Evolutionary conservation across 2,797 vertebrate species (phyloP), one percentile per base, ranked within the genome.

Genomic region (Setipinna tenuifilis): DNA sequence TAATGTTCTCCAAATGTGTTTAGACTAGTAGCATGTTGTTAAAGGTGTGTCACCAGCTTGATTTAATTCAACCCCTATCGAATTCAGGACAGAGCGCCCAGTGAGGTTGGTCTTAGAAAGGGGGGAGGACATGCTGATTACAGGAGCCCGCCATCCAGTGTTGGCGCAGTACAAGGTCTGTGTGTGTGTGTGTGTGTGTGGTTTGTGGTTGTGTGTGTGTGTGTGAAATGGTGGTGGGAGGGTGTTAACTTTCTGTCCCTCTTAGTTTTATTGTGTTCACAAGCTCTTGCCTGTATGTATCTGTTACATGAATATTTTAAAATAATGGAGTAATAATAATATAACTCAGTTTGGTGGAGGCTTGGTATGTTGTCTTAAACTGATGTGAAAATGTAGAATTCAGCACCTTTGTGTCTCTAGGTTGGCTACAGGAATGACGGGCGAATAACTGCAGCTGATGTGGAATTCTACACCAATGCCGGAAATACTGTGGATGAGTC

Each of bases 81-180:
- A 31, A n/a, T 14, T 44, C 83, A 99, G 98, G 93, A 97, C 96
- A 2, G 92, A 89, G 83, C 94, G 82, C 7, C 91, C 98, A 0
- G 94, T 99, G 46, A 95, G 96, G 71, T 93, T 96, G 87, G 90
- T 98, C 86, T 93, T 98, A 89, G 96, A 97, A 85, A 94, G 97
- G 81, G 96, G 95, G 50, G 97, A 98, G 4, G 98, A 98, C 90
- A 98, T 97, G 96, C 86, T 97, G 91, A 96, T 98, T 87, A 96
- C 94, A 0, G 97, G 97, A 75, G 97, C 90, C 6, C 94, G 97
- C 0, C 97, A 98, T 87, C 97, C 97, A 4, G 90, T 97, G 25
- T 82, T 95, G 90, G 96, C 92, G 80, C 96, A 94, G 92, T 98
- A 98, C 91, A 98, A 98, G 95, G 97, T 97, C 80, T 93, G 94